Base-by-base conservation (phyloP, 2,113 vertebrate genomes). In the Macrotis lagotis region DNA sequence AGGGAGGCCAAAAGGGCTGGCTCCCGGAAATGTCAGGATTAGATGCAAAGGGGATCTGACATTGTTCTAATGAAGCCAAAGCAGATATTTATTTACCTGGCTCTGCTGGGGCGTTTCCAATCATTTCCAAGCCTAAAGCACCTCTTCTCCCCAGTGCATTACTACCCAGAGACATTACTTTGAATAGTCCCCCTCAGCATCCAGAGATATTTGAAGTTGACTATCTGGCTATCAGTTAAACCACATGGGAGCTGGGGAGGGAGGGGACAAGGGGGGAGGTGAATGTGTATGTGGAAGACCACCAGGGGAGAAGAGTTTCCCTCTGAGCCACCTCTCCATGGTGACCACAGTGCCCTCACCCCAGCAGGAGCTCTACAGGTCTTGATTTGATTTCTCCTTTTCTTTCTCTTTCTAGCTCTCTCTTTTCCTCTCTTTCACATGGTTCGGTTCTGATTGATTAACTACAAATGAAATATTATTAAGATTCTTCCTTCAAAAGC, bases 391-490 rank as follows among this genome's bases (percentile, higher is more conserved):
- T 22, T 19, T 83, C 37, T 83, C 11, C 66, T 83, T 83, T 83
- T 83, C 66, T 83, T 83, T 19, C n/a, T 74, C 66, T 83, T 83
- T 83, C n/a, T 83, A 16, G 16, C 19, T 44, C n/a, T 24, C 31
- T 88, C 89, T 92, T 90, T 91, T 89, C 88, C 44, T 91, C 51
- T 91, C 55, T 59, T 37, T 47, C 37, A 89, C 49, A 55, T 0
- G 0, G 55, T 94, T 97, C 93, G 90, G 92, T 93, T 95, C 48
- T 93, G 94, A 49, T 94, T 92, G 91, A 90, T 89, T 92, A 92
- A 66, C 92, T 16, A 8, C 9, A 89, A 51, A 91, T 95, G 37
- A 96, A 96, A 88, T 49, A 96, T 91, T 90, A 6, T 88, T 93
- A 55, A 28, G 90, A 91, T 90, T 48, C 48, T 91, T 74, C 88